These are phyloP conservation scores for Abrostola triplasia DNA, from an alignment of 2,888 invertebrate genomes.

Conservation along the genomic window DNA sequence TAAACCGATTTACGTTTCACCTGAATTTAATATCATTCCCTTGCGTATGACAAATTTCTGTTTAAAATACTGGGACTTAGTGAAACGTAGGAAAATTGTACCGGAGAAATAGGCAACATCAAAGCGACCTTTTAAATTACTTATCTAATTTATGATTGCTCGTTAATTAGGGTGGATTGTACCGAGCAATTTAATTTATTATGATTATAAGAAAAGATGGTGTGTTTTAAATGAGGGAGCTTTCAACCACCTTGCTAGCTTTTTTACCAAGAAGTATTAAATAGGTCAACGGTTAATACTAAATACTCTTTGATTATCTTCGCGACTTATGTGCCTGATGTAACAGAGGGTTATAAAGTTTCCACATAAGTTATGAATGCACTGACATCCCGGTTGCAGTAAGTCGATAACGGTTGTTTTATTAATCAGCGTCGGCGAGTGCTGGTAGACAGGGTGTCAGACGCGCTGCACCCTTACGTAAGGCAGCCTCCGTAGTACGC, in stretches of 20 bases:
- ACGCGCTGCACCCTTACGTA: slow-evolving; percentile 84
- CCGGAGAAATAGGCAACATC: slow-evolving; percentile 26
- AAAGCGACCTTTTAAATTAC: slow-evolving; percentile 48
- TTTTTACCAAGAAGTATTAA: slow-evolving; percentile 14
- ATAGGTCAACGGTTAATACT: slow-evolving; percentile 13
- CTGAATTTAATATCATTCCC: slow-evolving; percentile 68
- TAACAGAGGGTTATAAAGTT: slow-evolving; percentile 41
- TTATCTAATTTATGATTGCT: slow-evolving; percentile 50
- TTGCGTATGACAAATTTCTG: slow-evolving; percentile 57
- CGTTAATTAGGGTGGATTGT: slow-evolving; percentile 44
- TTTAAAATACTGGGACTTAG: slow-evolving; percentile 56
- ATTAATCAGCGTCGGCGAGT: slow-evolving; percentile 79
- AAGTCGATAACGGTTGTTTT: slow-evolving; percentile 79
- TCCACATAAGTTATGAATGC: slow-evolving; percentile 70
- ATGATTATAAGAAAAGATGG: slow-evolving; percentile 29
- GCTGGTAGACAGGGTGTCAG: slow-evolving; percentile 83
- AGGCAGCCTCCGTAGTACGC: slow-evolving; percentile 79
- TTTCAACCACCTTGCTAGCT: slow-evolving; percentile 3
- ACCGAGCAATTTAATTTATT: slow-evolving; percentile 32
- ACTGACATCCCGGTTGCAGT: slow-evolving; percentile 75
- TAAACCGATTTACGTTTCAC: slow-evolving; percentile 74
- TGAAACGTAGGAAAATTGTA: slow-evolving; percentile 39
- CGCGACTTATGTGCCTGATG: slow-evolving; percentile 20
- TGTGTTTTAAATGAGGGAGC: slow-evolving; percentile 13
- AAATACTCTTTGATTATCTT: slow-evolving; percentile 42